Evolutionary conservation across 1,140 invertebrate genomes (phyloP).

Genomic region (Cheumatopsyche charites): DNA sequence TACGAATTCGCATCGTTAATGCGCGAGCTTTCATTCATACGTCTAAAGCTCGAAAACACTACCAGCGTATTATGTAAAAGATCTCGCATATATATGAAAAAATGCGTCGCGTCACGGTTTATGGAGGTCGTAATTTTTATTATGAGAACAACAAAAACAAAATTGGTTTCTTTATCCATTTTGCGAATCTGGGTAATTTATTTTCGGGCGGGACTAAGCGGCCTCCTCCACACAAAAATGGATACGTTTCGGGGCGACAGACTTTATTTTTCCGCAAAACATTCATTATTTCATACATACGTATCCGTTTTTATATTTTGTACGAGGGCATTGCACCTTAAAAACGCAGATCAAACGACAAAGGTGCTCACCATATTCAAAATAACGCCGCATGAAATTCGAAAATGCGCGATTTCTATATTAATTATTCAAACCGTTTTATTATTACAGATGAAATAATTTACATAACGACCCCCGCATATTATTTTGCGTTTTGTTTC

Average conservation of each 20-base stretch:
- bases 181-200: slow-evolving; percentile 38
- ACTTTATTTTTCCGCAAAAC: slow-evolving; percentile 23
- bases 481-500: slow-evolving; percentile 3
- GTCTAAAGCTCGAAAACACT: neutral
- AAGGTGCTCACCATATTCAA: no score
- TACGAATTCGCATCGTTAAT: no score
- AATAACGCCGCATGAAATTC: no score
- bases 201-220: slow-evolving; percentile 27
- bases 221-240: slow-evolving; percentile 19
- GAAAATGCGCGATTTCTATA: no score
- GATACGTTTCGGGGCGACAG: slow-evolving; percentile 25
- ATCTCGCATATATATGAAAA: slow-evolving; percentile 1
- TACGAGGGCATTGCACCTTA: slow-evolving; percentile 11
- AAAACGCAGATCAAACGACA: neutral
- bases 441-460: no score
- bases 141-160: slow-evolving; percentile 37
- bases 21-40: no score
- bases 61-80: neutral
- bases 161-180: slow-evolving; percentile 42
- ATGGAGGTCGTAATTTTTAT: slow-evolving; percentile 33
- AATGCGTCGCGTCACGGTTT: slow-evolving; percentile 29
- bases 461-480: no score
- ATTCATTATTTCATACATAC: slow-evolving; percentile 16
- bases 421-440: no score
- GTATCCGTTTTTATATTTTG: neutral